phyloP scores from a whole-genome alignment of 2,113 vertebrate species.

The Myotis brandtii region DNA sequence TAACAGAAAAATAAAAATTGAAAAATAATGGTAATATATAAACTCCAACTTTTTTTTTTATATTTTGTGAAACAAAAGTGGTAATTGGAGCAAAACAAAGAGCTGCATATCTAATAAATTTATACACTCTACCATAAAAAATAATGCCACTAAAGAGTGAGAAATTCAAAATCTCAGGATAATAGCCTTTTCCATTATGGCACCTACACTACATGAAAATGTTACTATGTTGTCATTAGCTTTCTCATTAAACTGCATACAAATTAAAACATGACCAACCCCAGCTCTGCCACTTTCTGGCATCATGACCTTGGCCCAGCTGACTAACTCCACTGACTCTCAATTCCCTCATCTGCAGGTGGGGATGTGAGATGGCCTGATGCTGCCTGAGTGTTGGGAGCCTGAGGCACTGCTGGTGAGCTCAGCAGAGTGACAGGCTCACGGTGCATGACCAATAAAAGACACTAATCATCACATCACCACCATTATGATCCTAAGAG shows the following conservation, averaged over 20 bases:
- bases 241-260: neutral
- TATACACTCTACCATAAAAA: neutral
- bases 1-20: neutral
- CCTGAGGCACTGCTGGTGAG: neutral
- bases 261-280: neutral
- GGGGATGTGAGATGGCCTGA: neutral
- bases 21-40: neutral
- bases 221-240: neutral
- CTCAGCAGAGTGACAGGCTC: neutral
- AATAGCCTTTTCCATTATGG: neutral
- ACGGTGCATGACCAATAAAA: neutral
- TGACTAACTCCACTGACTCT: neutral
- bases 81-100: neutral
- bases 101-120: neutral
- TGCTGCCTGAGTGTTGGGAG: neutral
- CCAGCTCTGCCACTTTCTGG: constrained; percentile 57
- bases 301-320: constrained; percentile 35
- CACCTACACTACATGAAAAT: neutral
- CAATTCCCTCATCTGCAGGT: neutral
- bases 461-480: neutral
- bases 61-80: neutral
- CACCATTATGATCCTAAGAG: accelerated
- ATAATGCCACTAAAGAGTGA: neutral
- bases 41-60: neutral
- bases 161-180: neutral